These are phyloP conservation scores for Agonopterix heracliana DNA, from an alignment of 2,888 invertebrate species.

Conservation along the genomic window DNA sequence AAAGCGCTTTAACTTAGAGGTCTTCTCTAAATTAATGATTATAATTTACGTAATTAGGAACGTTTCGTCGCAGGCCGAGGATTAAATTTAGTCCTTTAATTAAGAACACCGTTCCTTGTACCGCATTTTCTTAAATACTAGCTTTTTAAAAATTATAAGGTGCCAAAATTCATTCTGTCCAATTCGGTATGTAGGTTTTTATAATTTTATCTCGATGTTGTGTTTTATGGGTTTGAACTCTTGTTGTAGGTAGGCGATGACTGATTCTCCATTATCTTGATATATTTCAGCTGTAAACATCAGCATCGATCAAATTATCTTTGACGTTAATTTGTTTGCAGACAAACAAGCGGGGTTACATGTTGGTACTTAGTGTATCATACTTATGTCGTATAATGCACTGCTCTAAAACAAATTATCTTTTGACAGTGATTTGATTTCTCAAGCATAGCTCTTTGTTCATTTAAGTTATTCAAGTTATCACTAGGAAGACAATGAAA, in stretches of 20 bases:
- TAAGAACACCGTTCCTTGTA: not conserved
- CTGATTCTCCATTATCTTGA: constrained; percentile 4
- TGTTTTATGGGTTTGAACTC: no score
- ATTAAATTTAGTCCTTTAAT: constrained; percentile 22
- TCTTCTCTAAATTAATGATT: constrained; percentile 36
- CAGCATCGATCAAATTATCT: constrained; percentile 18
- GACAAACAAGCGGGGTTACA: not conserved
- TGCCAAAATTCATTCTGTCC: no score
- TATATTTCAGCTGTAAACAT: constrained; percentile 14
- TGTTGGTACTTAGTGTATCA: not conserved
- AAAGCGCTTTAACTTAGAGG: constrained; percentile 32
- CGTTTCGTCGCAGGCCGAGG: constrained; percentile 16
- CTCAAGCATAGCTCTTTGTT: no score
- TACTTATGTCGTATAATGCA: no score
- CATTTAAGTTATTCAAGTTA: no score
- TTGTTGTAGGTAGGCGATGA: not conserved
- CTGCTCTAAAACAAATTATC: no score
- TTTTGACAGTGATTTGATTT: no score
- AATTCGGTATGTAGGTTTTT: no score
- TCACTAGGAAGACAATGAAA: no score
- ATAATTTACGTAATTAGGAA: constrained; percentile 33
- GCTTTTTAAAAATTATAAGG: no score
- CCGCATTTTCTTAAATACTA: not conserved
- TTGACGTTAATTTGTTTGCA: constrained; percentile 18
- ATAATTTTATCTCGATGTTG: no score